phyloP scores from a whole-genome alignment of 2,797 vertebrate species.

The Arremon brunneinucha region DNA sequence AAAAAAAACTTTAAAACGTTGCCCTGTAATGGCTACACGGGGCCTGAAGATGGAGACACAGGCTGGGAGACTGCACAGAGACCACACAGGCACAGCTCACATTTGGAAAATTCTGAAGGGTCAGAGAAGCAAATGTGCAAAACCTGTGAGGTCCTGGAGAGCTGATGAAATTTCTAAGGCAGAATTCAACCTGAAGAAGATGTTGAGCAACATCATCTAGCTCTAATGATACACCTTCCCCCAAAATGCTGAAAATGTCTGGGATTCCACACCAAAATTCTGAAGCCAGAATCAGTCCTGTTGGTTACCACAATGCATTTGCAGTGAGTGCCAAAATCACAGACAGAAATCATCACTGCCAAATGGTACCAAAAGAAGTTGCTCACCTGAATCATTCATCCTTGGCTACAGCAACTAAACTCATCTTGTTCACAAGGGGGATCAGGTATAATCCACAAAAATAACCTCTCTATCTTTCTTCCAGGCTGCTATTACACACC shows the following conservation, averaged over 20 bases:
- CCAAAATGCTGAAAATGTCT: not conserved
- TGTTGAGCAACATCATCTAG: not conserved
- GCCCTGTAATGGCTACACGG: not conserved
- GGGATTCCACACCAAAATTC: not conserved
- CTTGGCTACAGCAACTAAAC: not conserved
- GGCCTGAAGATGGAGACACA: slow-evolving; percentile 78
- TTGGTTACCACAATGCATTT: not conserved
- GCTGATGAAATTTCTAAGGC: not conserved
- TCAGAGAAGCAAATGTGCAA: not conserved
- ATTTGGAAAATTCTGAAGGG: rapidly evolving
- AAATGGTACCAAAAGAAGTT: not conserved
- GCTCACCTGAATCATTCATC: not conserved
- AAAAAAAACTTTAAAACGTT: not conserved
- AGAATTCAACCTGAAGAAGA: not conserved
- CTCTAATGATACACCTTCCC: not conserved
- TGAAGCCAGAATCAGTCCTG: not conserved
- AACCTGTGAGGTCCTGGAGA: not conserved
- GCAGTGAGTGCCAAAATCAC: not conserved
- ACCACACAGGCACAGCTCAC: not conserved
- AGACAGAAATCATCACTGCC: not conserved
- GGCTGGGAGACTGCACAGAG: slow-evolving; percentile 36
- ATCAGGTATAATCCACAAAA: not conserved
- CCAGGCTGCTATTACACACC: not conserved
- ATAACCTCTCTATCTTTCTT: not conserved
- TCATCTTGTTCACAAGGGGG: not conserved